phyloP scores from a whole-genome alignment of 2,113 vertebrate genomes.

The Triplophysa tibetana region DNA sequence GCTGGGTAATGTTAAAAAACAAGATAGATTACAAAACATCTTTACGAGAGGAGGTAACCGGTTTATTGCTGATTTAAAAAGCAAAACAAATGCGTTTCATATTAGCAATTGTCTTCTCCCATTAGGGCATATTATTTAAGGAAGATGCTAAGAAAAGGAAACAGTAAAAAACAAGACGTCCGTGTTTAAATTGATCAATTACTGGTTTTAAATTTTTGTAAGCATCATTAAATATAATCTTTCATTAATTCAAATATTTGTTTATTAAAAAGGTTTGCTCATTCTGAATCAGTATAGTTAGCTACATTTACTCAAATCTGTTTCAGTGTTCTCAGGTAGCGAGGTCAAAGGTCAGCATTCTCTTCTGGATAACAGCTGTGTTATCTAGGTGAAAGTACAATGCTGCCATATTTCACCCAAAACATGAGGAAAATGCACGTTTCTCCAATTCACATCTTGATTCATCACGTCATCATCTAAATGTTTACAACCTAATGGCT shows the following conservation, averaged over 20 bases:
- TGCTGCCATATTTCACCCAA: neutral
- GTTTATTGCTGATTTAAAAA: too few relatives aligned
- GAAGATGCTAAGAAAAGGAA: neutral
- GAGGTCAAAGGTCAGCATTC: conserved; percentile 35
- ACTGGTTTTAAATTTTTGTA: too few relatives aligned
- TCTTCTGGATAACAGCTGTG: conserved; percentile 21
- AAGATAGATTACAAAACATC: neutral
- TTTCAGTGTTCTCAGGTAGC: conserved; percentile 19
- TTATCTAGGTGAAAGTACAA: conserved; percentile 22
- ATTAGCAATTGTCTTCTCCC: too few relatives aligned
- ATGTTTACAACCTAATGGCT: neutral
- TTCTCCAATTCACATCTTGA: neutral
- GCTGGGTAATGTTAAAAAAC: neutral
- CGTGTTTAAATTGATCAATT: too few relatives aligned
- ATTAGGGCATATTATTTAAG: too few relatives aligned
- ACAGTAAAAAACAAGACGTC: too few relatives aligned
- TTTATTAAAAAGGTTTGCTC: neutral
- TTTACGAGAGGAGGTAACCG: too few relatives aligned
- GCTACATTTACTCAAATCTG: neutral
- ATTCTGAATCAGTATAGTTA: neutral
- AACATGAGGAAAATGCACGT: neutral
- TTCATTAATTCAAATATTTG: too few relatives aligned
- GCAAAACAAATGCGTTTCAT: too few relatives aligned
- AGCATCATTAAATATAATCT: too few relatives aligned
- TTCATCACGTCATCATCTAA: neutral